Conservation (phyloP, 2,888 invertebrate genomes). For the Tineola bisselliella region DNA sequence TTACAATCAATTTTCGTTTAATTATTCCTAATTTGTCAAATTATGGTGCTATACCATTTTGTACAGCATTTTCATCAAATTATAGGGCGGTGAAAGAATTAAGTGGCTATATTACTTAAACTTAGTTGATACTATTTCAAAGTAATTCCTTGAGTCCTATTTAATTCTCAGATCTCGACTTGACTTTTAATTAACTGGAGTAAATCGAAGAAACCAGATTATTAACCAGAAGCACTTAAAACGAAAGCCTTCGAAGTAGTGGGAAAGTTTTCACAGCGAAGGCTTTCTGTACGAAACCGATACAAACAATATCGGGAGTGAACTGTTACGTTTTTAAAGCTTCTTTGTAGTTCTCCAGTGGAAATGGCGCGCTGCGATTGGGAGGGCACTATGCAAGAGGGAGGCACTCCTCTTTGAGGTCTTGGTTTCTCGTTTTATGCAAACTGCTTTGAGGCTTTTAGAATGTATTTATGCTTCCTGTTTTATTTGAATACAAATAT, state of each 20-base stretch:
- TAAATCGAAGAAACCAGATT: neutral
- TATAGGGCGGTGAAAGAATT: neutral
- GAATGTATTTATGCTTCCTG: slow-evolving; percentile 1
- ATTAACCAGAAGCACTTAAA: slow-evolving; percentile 26
- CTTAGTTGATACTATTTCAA: slow-evolving; percentile 22
- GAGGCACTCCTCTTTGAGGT: neutral
- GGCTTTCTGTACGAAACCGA: slow-evolving; percentile 24
- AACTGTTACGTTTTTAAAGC: slow-evolving; percentile 23
- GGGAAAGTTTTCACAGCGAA: slow-evolving; percentile 22
- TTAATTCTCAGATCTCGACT: slow-evolving; percentile 28
- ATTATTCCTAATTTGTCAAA: neutral
- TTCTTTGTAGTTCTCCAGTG: slow-evolving; percentile 24
- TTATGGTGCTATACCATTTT: neutral
- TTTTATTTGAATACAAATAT: neutral
- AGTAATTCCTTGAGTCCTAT: slow-evolving; percentile 40
- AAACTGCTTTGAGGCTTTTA: neutral
- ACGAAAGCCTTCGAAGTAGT: slow-evolving; percentile 26
- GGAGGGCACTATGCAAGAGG: slow-evolving; percentile 22
- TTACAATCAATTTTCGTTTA: neutral
- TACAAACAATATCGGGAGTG: slow-evolving; percentile 21
- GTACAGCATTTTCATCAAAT: neutral
- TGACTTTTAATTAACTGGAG: slow-evolving; percentile 8
- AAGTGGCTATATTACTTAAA: neutral
- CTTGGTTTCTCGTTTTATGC: neutral
- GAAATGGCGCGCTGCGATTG: slow-evolving; percentile 27